These are phyloP conservation scores for Phlogophora meticulosa DNA, from an alignment of 2,888 invertebrate genomes.

Conservation along the genomic window DNA sequence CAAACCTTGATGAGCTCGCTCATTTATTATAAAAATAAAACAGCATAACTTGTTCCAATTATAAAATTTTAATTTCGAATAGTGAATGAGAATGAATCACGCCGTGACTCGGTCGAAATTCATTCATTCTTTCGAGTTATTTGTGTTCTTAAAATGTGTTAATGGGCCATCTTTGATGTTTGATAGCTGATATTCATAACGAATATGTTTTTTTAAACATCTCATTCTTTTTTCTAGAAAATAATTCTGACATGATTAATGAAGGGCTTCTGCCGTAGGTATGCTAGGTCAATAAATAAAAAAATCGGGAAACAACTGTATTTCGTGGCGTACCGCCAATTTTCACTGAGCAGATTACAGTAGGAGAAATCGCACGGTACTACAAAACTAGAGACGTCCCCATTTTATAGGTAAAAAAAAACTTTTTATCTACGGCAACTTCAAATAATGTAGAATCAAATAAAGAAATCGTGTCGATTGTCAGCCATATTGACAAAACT, in stretches of 20 bases:
- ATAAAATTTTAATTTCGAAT: slow-evolving; percentile 58
- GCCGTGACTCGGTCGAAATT: slow-evolving; percentile 39
- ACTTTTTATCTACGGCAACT: no score
- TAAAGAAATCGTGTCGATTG: slow-evolving; percentile 5
- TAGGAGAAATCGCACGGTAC: background rate
- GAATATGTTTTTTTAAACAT: slow-evolving; percentile 35
- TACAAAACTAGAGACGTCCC: background rate
- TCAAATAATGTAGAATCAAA: background rate
- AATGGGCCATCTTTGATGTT: slow-evolving; percentile 67
- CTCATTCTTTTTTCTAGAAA: slow-evolving; percentile 8
- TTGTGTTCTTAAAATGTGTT: slow-evolving; percentile 63
- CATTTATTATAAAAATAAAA: slow-evolving; percentile 57
- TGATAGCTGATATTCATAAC: slow-evolving; percentile 35
- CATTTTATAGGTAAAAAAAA: no score
- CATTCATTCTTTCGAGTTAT: slow-evolving; percentile 64
- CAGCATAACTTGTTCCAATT: slow-evolving; percentile 54
- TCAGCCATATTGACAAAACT: slow-evolving; percentile 31
- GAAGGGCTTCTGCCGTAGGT: slow-evolving; percentile 37
- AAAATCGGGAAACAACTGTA: slow-evolving; percentile 11
- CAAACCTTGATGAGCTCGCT: slow-evolving; percentile 41
- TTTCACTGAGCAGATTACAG: background rate
- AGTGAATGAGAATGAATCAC: slow-evolving; percentile 57
- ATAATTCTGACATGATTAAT: slow-evolving; percentile 44
- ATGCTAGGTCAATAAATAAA: slow-evolving; percentile 18
- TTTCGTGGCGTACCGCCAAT: slow-evolving; percentile 38